Evolutionary conservation across 2,797 vertebrate genomes (phyloP).

Genomic region (Rhinichthys osculus): DNA sequence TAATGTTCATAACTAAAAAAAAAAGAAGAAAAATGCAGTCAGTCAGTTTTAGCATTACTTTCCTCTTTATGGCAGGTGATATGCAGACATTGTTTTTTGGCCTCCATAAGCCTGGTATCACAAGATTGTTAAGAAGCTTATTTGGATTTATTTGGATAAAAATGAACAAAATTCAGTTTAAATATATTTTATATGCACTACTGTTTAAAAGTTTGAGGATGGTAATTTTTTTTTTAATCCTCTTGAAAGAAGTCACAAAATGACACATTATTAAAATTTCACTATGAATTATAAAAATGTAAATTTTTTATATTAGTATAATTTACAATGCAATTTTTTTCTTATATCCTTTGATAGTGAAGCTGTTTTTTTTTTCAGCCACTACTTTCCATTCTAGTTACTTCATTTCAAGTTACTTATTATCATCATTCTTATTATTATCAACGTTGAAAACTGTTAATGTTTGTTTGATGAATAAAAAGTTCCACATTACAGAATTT

Average conservation of each 20-base stretch:
- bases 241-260: background rate
- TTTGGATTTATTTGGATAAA: background rate
- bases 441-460: background rate
- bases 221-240: background rate
- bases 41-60: background rate
- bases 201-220: background rate
- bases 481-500: background rate
- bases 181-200: background rate
- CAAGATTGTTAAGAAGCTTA: slow-evolving; percentile 21
- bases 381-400: too few relatives aligned
- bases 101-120: slow-evolving; percentile 5
- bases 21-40: background rate
- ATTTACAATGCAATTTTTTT: too few relatives aligned
- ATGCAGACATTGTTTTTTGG: background rate
- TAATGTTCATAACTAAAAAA: background rate
- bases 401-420: background rate
- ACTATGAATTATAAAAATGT: too few relatives aligned
- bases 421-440: background rate
- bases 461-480: background rate
- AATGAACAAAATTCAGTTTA: background rate
- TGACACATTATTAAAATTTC: background rate
- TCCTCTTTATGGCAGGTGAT: background rate
- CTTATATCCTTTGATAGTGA: background rate
- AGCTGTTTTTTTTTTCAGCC: background rate
- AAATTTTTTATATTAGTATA: too few relatives aligned